Evolutionary conservation across 2,888 invertebrate species (phyloP).

Genomic region (Diaperis boleti): DNA sequence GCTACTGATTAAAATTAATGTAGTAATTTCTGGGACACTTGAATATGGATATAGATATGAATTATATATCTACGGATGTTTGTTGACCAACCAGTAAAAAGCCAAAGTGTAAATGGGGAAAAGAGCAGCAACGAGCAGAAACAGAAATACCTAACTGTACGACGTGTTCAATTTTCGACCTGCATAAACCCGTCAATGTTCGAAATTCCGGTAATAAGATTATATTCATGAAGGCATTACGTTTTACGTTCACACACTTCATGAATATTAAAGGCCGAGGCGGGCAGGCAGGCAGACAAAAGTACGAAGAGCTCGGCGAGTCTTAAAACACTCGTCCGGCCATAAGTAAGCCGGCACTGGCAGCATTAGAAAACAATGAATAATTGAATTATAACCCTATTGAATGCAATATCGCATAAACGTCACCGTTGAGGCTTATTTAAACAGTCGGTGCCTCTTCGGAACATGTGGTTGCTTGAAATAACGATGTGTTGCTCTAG

Average conservation of each 20-base stretch:
- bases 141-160: too few species aligned
- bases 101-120: too few species aligned
- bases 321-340: constrained; percentile 24
- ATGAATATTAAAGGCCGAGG: constrained; percentile 46
- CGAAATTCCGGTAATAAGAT: not conserved
- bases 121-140: too few species aligned
- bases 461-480: constrained; percentile 39
- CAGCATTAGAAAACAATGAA: constrained; percentile 56
- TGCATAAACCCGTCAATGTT: too few species aligned
- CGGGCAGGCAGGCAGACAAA: too few species aligned
- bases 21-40: too few species aligned
- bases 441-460: constrained; percentile 47
- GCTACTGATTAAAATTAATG: too few species aligned
- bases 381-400: constrained; percentile 55
- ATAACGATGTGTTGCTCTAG: constrained; percentile 45
- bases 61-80: too few species aligned
- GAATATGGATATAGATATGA: too few species aligned
- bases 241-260: constrained; percentile 35
- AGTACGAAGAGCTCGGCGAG: constrained; percentile 35
- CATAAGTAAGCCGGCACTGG: constrained; percentile 25
- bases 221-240: not conserved
- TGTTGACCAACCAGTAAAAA: too few species aligned
- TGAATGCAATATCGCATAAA: constrained; percentile 50
- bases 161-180: too few species aligned
- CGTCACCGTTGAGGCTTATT: constrained; percentile 48